Evolutionary conservation across 1,140 invertebrate species (phyloP), one percentile per base, ranked within the genome.

Genomic region (Drosophila burlai): DNA sequence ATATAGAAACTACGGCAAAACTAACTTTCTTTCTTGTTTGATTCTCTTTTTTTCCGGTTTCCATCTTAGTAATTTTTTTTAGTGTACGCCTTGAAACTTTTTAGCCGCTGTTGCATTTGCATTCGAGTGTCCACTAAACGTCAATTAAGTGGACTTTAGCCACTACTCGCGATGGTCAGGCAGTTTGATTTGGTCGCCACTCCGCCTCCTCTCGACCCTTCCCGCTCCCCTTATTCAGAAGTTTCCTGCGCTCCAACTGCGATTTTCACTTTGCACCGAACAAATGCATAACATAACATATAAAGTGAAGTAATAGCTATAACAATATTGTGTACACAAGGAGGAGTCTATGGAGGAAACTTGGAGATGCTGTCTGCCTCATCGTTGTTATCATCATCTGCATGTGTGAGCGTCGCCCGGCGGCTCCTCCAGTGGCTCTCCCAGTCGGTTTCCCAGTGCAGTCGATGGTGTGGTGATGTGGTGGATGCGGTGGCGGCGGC

Each of bases 71-170:
- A 0, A 36, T 15, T 2, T 10, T 55, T 40, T 55, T 11, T 0
- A 63, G 75, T 49, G 60, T 43, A 43, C 42, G 4, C 36, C 42
- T 45, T 45, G 46, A 54, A 31, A 46, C 66, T 61, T 47, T 52
- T 67, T 50, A 49, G 57, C 54, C 57, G 29, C 45, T 50, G 45
- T 47, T 52, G 69, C 66, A 87, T 86, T 90, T 80, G 72, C 85
- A 79, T 90, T 90, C 78, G 86, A 91, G 85, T 90, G 85, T 91
- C 86, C 86, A 90, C 85, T 90, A 91, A 90, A 90, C 84, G 85
- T 90, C 85, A 90, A 90, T 90, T 90, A 90, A 90, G 85, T 90
- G 85, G 81, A 72, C 72, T 91, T 89, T 90, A 74, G 52, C 86
- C 75, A 80, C 68, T 71, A 67, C 75, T 72, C 45, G 46, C 64